Percentiles rank a stretch among this genome's conserved stretches.
Conservation (phyloP, 2,888 invertebrate genomes). For the Drosophila siamana region DNA sequence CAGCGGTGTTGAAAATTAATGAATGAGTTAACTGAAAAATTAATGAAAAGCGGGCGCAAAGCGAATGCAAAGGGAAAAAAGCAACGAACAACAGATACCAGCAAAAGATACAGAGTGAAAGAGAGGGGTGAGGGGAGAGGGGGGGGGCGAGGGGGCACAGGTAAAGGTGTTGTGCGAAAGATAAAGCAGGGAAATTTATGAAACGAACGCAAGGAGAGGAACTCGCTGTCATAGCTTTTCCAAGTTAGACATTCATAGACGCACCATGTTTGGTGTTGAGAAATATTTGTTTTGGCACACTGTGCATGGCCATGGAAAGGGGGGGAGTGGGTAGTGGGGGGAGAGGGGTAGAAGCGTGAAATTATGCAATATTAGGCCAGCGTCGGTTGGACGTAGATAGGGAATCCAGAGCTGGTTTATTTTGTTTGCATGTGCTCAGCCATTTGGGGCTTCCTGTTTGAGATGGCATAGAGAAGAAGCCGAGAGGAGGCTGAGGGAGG, state of each 20-base stretch:
- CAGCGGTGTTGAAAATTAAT: slow-evolving; percentile 73
- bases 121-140: not conserved
- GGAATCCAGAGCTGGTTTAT: slow-evolving; percentile 66
- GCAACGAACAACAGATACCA: slow-evolving; percentile 22
- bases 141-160: slow-evolving; percentile 16
- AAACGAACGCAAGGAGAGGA: slow-evolving; percentile 52
- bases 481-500: too few relatives aligned
- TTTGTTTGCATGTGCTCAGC: slow-evolving; percentile 73
- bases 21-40: slow-evolving; percentile 82
- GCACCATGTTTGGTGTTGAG: slow-evolving; percentile 70
- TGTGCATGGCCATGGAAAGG: not conserved
- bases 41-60: slow-evolving; percentile 70
- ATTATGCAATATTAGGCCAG: slow-evolving; percentile 69
- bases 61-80: slow-evolving; percentile 17
- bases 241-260: slow-evolving; percentile 70
- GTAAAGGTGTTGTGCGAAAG: slow-evolving; percentile 78
- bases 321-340: not conserved
- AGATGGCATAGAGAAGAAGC: too few relatives aligned
- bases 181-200: slow-evolving; percentile 81
- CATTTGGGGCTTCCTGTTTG: slow-evolving; percentile 73
- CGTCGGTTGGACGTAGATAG: slow-evolving; percentile 27
- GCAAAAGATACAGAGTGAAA: not conserved
- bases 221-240: slow-evolving; percentile 51
- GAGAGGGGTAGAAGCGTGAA: slow-evolving; percentile 56
- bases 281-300: slow-evolving; percentile 77